phyloP scores from a whole-genome alignment of 2,888 invertebrate species.

The Machimus atricapillus region DNA sequence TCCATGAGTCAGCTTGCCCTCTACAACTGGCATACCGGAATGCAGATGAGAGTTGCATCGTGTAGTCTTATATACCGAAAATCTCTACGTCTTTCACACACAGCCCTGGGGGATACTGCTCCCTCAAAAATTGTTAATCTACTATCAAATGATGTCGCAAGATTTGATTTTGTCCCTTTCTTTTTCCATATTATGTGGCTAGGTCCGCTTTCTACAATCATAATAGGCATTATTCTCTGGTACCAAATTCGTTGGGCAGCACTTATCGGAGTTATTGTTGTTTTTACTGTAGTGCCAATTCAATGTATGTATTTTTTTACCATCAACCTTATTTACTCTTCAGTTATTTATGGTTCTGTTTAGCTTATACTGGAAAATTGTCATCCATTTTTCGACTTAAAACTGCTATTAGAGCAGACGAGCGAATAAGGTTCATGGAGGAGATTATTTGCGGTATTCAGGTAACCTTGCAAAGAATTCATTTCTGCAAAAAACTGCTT shows the following conservation, averaged over 20 bases:
- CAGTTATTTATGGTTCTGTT: not conserved
- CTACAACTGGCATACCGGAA: slow-evolving; percentile 74
- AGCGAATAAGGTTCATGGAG: slow-evolving; percentile 78
- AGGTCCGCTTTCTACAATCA: slow-evolving; percentile 71
- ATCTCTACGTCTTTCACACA: slow-evolving; percentile 72
- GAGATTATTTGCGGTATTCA: slow-evolving; percentile 74
- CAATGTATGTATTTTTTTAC: slow-evolving; percentile 67
- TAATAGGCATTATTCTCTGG: slow-evolving; percentile 76
- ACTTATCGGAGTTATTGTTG: slow-evolving; percentile 73
- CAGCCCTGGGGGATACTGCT: slow-evolving; percentile 81
- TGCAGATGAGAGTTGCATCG: slow-evolving; percentile 80
- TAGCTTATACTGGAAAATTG: slow-evolving; percentile 54
- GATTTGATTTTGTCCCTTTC: slow-evolving; percentile 79
- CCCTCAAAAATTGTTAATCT: slow-evolving; percentile 88
- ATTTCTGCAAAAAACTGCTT: not conserved
- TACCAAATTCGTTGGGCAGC: slow-evolving; percentile 70
- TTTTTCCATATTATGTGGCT: slow-evolving; percentile 83
- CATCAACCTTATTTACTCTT: not conserved
- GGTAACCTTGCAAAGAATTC: slow-evolving; percentile 55
- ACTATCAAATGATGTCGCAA: slow-evolving; percentile 85
- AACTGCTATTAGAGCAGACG: slow-evolving; percentile 72
- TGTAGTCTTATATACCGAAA: slow-evolving; percentile 88
- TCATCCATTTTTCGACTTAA: slow-evolving; percentile 60
- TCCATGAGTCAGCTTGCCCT: slow-evolving; percentile 58
- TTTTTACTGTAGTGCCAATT: slow-evolving; percentile 76